Evolutionary conservation across 1,140 invertebrate species (phyloP).

Genomic region (Hylaeus anthracinus): DNA sequence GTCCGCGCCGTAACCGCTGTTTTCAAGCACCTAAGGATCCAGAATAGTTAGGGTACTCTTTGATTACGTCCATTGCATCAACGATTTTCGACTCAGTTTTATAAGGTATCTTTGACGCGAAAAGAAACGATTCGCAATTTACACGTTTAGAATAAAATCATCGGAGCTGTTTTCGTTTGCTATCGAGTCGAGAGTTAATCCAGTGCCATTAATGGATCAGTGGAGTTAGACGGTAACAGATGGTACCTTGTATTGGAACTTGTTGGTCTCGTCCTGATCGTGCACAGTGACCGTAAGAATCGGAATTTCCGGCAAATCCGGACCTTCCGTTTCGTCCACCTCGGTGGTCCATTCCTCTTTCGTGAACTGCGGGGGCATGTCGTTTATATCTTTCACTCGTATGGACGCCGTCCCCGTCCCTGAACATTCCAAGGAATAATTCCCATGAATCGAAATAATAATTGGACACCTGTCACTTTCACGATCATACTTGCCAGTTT

Average conservation of each 20-base stretch:
- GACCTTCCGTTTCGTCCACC: constrained; percentile 98
- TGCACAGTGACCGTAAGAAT: constrained; percentile 97
- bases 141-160: no score
- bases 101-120: no score
- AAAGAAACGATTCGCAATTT: no score
- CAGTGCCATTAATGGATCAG: no score
- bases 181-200: no score
- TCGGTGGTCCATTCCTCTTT: constrained; percentile 98
- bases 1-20: constrained; percentile 96
- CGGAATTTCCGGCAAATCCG: constrained; percentile 95
- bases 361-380: constrained; percentile 97
- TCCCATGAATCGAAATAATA: no score
- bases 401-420: constrained; percentile 95
- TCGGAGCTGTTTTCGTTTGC: no score
- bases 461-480: no score
- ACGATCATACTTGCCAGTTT: no score
- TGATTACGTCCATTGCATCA: no score
- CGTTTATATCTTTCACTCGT: constrained; percentile 96
- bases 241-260: constrained; percentile 95
- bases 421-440: constrained; percentile 59
- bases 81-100: no score
- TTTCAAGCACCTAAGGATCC: constrained; percentile 88
- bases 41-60: neutral
- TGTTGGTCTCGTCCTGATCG: constrained; percentile 97
- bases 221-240: no score